Base-by-base conservation (phyloP, 2,888 invertebrate genomes). In the Brachycybe producta region DNA sequence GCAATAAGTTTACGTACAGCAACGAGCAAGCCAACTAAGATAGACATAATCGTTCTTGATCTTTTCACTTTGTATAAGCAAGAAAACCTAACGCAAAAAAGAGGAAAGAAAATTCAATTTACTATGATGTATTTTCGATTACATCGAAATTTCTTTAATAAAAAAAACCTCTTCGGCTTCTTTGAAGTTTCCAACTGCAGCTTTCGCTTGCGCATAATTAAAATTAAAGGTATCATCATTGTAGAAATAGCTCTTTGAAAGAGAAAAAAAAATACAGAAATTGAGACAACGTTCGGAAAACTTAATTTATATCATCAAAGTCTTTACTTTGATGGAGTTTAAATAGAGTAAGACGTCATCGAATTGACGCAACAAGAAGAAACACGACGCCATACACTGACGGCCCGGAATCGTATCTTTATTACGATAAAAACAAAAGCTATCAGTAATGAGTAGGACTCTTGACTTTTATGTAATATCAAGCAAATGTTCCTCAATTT, bases 331-430 rank as follows among this genome's bases (percentile, higher is more conserved):
- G 63, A 98, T 92, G 0, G 95, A 95, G 65, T 91, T 90, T 60
- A 98, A 76, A 64, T 97, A 98, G 24, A 95, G 82, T 17, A 94
- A 75, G 40, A 94, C 95, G 69, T 98, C 94, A 62, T 95, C 94
- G 67, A 90, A 95, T 67, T 95, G 92, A 19, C 82, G 82, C 41
- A 87, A 80, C 3, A 98, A 73, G 69, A 98, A 98, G 70, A 90
- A 91, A 3, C 88, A 88, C 0, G 95, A 91, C 0, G 97, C 91
- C 95, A 98, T 97, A 65, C 95, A 92, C 68, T 98, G 94, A 26
- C 98, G 75, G 1, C 98, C 74, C 32, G 73, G 71, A 34, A 98
- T 95, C 0, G 97, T 98, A 67, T 98, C n/a, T n/a, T n/a, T n/a
- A n/a, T n/a, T n/a, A n/a, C 97, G 71, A 60, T 45, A 61, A 53